These are phyloP conservation scores for Choloepus hoffmanni DNA, from an alignment of 2,113 vertebrate species.

Conservation along the genomic window DNA sequence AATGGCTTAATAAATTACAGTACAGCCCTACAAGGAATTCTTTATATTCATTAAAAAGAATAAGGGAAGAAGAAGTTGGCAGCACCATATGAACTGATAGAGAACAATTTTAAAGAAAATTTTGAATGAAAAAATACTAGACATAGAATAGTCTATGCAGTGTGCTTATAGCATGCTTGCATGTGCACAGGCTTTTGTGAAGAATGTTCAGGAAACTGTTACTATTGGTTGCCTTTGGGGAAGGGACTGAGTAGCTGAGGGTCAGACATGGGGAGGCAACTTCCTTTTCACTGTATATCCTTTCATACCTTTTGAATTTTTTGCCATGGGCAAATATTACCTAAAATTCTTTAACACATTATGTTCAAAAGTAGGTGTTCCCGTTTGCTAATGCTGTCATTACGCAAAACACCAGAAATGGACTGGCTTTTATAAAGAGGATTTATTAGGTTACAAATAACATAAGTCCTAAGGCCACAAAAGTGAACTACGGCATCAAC, in stretches of 20 bases:
- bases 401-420: no score
- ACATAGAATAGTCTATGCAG: background rate
- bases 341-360: background rate
- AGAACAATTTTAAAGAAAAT: background rate
- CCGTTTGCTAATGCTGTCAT: no score
- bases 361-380: background rate
- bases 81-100: background rate
- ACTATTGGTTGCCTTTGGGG: background rate
- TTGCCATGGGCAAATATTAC: constrained; percentile 33
- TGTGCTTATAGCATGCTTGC: background rate
- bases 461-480: no score
- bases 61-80: background rate
- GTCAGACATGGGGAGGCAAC: no score
- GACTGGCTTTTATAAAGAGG: no score
- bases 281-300: background rate
- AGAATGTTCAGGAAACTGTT: background rate
- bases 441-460: no score
- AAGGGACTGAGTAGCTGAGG: background rate
- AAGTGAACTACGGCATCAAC: no score
- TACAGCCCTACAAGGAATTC: background rate
- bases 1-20: background rate
- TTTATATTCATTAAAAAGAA: background rate
- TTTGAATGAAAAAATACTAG: no score
- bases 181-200: background rate
- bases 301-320: constrained; percentile 11